phyloP scores from a whole-genome alignment of 2,797 vertebrate species.

The Spondyliosoma cantharus region DNA sequence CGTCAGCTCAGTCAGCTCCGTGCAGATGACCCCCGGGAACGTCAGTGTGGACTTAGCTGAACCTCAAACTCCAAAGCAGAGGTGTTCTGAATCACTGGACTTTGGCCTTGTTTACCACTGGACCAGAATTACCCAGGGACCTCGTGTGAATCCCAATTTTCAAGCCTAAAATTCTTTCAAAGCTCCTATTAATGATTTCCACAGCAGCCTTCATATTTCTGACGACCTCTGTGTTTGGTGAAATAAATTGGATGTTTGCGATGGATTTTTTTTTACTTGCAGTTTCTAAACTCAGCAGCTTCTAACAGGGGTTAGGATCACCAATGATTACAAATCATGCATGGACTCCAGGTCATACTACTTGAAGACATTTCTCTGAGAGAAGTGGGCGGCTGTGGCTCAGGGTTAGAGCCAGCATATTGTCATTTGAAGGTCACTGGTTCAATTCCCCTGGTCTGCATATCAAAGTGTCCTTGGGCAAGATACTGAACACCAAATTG shows the following conservation, averaged over 20 bases:
- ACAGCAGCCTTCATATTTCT: background rate
- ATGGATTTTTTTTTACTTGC: background rate
- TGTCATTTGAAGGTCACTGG: no score
- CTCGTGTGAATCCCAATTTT: conserved; percentile 16
- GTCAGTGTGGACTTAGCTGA: conserved; percentile 40
- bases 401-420: no score
- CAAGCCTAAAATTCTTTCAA: background rate
- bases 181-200: conserved; percentile 18
- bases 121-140: background rate
- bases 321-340: conserved; percentile 16
- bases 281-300: background rate
- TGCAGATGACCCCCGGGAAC: conserved; percentile 41
- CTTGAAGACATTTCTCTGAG: background rate
- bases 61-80: conserved; percentile 34
- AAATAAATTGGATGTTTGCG: background rate
- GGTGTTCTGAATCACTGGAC: conserved; percentile 24
- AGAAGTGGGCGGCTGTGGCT: no score
- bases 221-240: background rate
- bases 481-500: no score
- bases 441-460: no score
- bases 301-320: background rate
- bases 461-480: no score
- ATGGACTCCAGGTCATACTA: background rate
- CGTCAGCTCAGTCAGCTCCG: conserved; percentile 46
- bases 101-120: conserved; percentile 9